Evolutionary conservation across 2,113 vertebrate genomes (phyloP), one percentile per base, ranked within the genome.

Genomic region (Clupea harengus): DNA sequence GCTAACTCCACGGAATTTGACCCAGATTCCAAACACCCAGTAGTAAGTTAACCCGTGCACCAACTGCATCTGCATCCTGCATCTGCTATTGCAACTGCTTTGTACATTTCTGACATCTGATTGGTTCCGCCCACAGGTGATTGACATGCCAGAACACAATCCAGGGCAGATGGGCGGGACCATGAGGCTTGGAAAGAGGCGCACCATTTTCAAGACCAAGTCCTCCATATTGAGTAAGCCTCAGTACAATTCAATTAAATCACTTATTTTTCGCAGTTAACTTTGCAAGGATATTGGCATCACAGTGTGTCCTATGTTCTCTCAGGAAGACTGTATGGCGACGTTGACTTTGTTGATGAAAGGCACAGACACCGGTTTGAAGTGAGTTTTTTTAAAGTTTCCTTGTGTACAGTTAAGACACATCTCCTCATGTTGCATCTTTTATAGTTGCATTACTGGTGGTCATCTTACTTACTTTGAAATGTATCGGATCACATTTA

Each of bases 121-220:
- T 67, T 54, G 78, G 57, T 85, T 92, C 18, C 11, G 39, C 11
- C 81, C 9, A 50, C 9, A 99, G 98, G 97, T 99, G 88, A 97
- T 99, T 87, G 98, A 99, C 89, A 99, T 99, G 97, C 98, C 98
- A 0, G 98, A 99, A 87, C 98, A 99, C 90, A 99, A 98, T 89
- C 97, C 98, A 0, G 98, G 97, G 44, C 96, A 99, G 88, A 98
- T 99, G 98, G 98, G 98, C 0, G 98, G 98, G 39, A 99, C 98
- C 46, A 99, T 99, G 98, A 95, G 98, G 88, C 95, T 99, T 10
- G 98, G 98, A 88, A 99, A 99, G 93, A 96, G 98, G 57, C 96
- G 96, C 85, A 99, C 98, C 18, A 93, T 99, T 85, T 98, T 99
- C 91, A 97, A 96, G 90, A 96, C 92, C n/a, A 95, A 93, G 90